These are phyloP conservation scores for Halcyon smyrnensis DNA, from an alignment of 2,797 vertebrate genomes.

Conservation along the genomic window DNA sequence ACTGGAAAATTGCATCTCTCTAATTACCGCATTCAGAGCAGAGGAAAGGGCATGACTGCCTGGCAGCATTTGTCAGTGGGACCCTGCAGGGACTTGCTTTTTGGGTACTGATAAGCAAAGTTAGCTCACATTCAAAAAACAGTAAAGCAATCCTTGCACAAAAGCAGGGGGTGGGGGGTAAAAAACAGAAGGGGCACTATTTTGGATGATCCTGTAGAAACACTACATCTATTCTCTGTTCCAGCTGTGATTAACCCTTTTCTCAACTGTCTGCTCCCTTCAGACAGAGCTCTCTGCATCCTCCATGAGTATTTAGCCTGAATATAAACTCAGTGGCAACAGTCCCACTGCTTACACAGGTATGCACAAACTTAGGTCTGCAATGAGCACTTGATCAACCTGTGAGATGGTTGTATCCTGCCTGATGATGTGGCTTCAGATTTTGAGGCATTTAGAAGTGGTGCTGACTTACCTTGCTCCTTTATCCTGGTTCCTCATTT, in stretches of 20 bases:
- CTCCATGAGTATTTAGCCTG: neutral
- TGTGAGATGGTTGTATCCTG: neutral
- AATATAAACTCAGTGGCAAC: neutral
- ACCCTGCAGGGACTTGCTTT: conserved; percentile 39
- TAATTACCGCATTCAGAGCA: conserved; percentile 1
- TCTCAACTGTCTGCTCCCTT: neutral
- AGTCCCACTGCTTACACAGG: neutral
- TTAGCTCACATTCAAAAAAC: neutral
- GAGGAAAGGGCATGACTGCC: conserved; percentile 36
- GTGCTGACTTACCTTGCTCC: neutral
- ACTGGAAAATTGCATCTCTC: conserved; percentile 65
- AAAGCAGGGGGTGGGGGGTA: neutral
- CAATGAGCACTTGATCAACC: neutral
- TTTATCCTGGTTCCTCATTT: neutral
- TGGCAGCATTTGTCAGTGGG: conserved; percentile 6
- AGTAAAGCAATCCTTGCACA: neutral
- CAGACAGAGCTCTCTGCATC: neutral
- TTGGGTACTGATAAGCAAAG: conserved; percentile 47
- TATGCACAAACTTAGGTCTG: neutral
- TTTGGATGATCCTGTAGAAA: neutral
- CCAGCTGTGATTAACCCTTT: neutral
- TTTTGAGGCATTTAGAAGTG: neutral
- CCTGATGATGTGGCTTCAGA: neutral
- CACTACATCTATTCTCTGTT: neutral
- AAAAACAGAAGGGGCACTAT: neutral